These are phyloP conservation scores for Zaprionus tsacasi DNA, from an alignment of 1,140 invertebrate genomes.

Conservation along the genomic window DNA sequence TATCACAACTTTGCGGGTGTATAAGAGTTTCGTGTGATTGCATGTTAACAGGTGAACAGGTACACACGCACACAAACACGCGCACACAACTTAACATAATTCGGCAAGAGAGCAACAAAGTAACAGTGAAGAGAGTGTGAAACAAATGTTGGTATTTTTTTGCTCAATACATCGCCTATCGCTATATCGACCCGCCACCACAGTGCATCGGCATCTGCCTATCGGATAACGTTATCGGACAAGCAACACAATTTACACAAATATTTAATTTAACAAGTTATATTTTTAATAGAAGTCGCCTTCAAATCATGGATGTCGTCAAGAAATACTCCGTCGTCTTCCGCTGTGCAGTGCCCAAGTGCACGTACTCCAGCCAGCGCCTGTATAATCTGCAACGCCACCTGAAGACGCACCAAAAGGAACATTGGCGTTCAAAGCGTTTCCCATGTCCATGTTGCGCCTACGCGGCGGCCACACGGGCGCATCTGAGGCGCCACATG, in stretches of 20 bases:
- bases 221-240: conserved; percentile 25
- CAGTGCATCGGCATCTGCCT: not conserved
- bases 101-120: not conserved
- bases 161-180: not conserved
- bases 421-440: conserved; percentile 41
- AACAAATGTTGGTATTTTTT: not conserved
- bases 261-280: not conserved
- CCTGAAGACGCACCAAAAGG: conserved; percentile 30
- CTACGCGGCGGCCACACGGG: conserved; percentile 31
- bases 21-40: conserved; percentile 20
- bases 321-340: conserved; percentile 28
- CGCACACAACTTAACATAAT: not conserved
- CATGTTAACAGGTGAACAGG: not conserved
- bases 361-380: conserved; percentile 29
- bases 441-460: conserved; percentile 38
- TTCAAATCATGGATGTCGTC: conserved; percentile 7
- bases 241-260: conserved; percentile 20
- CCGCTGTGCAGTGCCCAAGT: conserved; percentile 29
- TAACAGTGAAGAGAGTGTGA: conserved; percentile 3
- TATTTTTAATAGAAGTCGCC: not conserved
- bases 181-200: conserved; percentile 12
- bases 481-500: conserved; percentile 36
- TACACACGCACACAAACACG: not conserved
- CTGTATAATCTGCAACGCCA: conserved; percentile 38
- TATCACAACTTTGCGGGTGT: not conserved